phyloP scores from a whole-genome alignment of 2,888 invertebrate genomes.

The Tenthredo amoena region DNA sequence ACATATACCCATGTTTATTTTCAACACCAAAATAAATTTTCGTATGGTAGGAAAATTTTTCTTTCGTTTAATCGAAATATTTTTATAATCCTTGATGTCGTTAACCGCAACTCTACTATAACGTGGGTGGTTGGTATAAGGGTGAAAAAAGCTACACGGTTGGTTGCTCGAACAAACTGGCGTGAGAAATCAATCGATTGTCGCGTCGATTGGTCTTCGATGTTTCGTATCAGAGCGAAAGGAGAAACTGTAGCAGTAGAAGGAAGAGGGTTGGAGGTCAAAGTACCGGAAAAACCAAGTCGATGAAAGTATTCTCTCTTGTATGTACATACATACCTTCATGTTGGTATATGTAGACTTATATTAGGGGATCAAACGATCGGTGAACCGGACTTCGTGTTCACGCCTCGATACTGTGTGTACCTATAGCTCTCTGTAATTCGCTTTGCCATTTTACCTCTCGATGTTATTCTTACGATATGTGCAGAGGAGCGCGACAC shows the following conservation, averaged over 20 bases:
- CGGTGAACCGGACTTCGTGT: slow-evolving; percentile 13
- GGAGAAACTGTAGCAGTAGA: not conserved
- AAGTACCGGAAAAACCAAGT: slow-evolving; percentile 9
- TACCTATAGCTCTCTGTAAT: not conserved
- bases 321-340: not conserved
- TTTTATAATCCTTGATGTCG: not conserved
- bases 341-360: not conserved
- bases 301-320: not conserved
- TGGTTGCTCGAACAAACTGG: slow-evolving; percentile 8
- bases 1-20: too few relatives aligned
- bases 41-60: not conserved
- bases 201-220: not conserved
- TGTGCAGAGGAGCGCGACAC: not conserved
- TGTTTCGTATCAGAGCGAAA: not conserved
- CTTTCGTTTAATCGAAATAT: not conserved
- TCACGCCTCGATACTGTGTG: not conserved
- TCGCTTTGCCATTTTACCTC: not conserved
- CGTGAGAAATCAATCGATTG: slow-evolving; percentile 34
- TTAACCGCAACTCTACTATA: not conserved
- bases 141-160: not conserved
- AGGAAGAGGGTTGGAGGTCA: not conserved
- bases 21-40: too few relatives aligned
- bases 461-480: slow-evolving; percentile 23
- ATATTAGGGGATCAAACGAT: not conserved
- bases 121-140: not conserved